phyloP scores from a whole-genome alignment of 2,113 vertebrate genomes.

The Rhinoptilus africanus region DNA sequence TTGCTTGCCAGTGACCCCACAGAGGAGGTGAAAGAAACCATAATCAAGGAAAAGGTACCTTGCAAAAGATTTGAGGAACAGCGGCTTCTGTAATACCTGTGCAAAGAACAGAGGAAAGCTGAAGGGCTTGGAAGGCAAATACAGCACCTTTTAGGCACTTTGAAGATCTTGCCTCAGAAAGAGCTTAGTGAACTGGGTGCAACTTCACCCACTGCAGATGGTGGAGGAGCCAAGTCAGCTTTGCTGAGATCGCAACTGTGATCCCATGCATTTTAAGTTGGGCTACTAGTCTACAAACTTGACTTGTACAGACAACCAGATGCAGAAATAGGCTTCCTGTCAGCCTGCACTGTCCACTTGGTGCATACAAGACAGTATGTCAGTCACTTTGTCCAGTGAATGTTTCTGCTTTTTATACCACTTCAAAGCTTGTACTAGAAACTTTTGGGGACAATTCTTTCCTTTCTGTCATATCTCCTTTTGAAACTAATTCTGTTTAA shows the following conservation, averaged over 20 bases:
- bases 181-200: neutral
- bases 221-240: neutral
- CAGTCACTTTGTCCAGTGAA: neutral
- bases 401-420: neutral
- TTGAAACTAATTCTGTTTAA: neutral
- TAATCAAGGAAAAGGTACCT: neutral
- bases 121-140: neutral
- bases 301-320: neutral
- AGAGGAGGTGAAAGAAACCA: neutral
- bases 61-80: neutral
- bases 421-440: neutral
- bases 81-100: neutral
- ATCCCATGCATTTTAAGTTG: neutral
- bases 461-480: neutral
- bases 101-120: neutral
- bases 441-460: neutral
- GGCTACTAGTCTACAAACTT: neutral
- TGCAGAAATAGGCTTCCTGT: neutral
- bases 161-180: neutral
- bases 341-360: neutral
- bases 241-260: neutral
- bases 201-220: accelerated
- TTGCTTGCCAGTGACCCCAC: neutral
- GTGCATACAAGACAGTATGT: neutral
- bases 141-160: neutral